Percentiles rank a stretch among this genome's conserved stretches.
phyloP scores from a whole-genome alignment of 2,888 invertebrate genomes.

The Calliscelio sp. region DNA sequence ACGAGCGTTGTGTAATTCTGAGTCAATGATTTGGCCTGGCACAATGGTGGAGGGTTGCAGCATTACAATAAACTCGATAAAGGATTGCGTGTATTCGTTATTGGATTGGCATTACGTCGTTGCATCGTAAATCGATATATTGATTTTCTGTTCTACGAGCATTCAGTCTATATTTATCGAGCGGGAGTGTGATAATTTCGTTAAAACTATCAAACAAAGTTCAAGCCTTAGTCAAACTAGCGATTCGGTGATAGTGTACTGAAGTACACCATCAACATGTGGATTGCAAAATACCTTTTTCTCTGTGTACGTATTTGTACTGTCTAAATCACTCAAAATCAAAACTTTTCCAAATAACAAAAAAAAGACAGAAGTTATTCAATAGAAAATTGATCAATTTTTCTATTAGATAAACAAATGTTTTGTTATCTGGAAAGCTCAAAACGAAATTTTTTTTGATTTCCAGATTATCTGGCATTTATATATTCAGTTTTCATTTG shows the following conservation, averaged over 20 bases:
- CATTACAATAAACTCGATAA: conserved; percentile 70
- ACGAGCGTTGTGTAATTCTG: conserved; percentile 78
- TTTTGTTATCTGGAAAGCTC: too few relatives aligned
- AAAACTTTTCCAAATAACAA: too few relatives aligned
- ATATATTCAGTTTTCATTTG: not conserved
- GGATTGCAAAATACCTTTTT: conserved; percentile 32
- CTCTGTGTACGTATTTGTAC: conserved; percentile 53
- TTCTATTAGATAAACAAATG: too few relatives aligned
- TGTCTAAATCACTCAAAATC: too few relatives aligned
- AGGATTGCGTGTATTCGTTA: conserved; percentile 50
- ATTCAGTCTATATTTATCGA: conserved; percentile 35
- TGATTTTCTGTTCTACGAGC: conserved; percentile 44
- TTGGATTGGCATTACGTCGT: conserved; percentile 56
- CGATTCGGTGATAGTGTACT: conserved; percentile 4
- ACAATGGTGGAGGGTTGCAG: conserved; percentile 75
- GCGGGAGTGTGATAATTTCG: conserved; percentile 14
- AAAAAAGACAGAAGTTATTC: too few relatives aligned
- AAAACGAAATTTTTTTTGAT: too few relatives aligned
- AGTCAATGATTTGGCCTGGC: conserved; percentile 77
- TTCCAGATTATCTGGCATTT: conserved; percentile 50
- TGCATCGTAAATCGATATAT: conserved; percentile 55
- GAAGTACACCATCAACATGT: conserved; percentile 23
- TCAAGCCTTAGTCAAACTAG: not conserved
- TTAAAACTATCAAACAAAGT: conserved; percentile 23
- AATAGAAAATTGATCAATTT: too few relatives aligned